Evolutionary conservation across 2,888 invertebrate species (phyloP).

Genomic region (Corythucha ciliata): DNA sequence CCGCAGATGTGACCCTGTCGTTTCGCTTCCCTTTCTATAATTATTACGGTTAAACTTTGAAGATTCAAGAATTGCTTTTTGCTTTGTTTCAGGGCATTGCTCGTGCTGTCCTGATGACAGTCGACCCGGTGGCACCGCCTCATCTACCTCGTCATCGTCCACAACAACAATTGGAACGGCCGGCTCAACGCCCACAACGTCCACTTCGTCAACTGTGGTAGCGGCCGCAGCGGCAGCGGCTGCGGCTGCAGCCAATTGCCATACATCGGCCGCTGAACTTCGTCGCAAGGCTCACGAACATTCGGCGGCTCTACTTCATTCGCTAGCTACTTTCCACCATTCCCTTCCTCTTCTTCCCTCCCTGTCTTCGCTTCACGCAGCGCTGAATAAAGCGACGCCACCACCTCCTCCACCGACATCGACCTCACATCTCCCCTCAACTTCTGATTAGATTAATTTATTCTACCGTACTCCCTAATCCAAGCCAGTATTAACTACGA

Average conservation of each 20-base stretch:
- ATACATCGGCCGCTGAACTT: conserved; percentile 75
- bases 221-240: conserved; percentile 42
- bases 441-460: too few relatives aligned
- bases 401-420: conserved; percentile 39
- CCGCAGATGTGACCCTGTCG: too few relatives aligned
- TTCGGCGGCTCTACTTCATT: conserved; percentile 69
- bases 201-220: conserved; percentile 35
- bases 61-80: too few relatives aligned
- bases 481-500: too few relatives aligned
- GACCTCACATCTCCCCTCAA: too few relatives aligned
- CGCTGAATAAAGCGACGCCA: conserved; percentile 31
- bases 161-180: conserved; percentile 22
- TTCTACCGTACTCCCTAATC: too few relatives aligned
- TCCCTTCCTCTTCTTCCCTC: conserved; percentile 40
- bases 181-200: conserved; percentile 25
- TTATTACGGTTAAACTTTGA: too few relatives aligned
- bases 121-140: conserved; percentile 22
- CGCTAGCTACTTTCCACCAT: conserved; percentile 43
- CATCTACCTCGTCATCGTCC: conserved; percentile 21
- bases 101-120: conserved; percentile 70
- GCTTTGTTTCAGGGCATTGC: conserved; percentile 53
- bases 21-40: too few relatives aligned
- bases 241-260: too few relatives aligned
- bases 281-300: conserved; percentile 91
- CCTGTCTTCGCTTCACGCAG: conserved; percentile 37